A percentile compares a stretch with the other conserved stretches of the same genome.
Evolutionary conservation across 2,113 vertebrate genomes (phyloP).

Genomic region (Pristiophorus japonicus): DNA sequence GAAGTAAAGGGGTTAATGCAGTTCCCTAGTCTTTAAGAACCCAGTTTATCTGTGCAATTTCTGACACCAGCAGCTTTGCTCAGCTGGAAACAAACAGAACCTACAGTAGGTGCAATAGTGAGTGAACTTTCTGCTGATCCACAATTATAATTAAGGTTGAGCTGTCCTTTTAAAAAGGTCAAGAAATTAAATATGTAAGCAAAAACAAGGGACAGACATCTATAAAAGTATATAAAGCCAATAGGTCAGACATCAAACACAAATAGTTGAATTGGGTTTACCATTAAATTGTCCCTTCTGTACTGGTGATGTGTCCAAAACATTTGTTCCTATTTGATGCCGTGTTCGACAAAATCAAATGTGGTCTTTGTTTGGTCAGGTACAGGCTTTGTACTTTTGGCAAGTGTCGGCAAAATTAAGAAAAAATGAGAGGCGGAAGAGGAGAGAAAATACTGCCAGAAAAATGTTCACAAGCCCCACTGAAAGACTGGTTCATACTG

Average conservation of each 20-base stretch:
- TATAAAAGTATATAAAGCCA: constrained; percentile 31
- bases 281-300: constrained; percentile 5
- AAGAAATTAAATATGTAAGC: constrained; percentile 36
- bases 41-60: constrained; percentile 19
- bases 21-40: constrained; percentile 9
- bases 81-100: constrained; percentile 30
- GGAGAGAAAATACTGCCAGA: background rate
- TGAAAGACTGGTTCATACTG: background rate
- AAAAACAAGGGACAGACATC: constrained; percentile 28
- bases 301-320: background rate
- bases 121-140: constrained; percentile 24
- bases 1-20: constrained; percentile 28
- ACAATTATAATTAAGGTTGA: constrained; percentile 30
- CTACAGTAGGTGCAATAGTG: background rate
- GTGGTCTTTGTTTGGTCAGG: too few relatives aligned
- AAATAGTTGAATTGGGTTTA: constrained; percentile 16
- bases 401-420: background rate
- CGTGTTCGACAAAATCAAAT: background rate
- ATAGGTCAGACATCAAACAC: constrained; percentile 33
- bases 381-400: background rate
- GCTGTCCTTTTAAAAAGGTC: constrained; percentile 36
- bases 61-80: constrained; percentile 27
- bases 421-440: background rate
- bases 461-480: background rate
- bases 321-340: background rate